phyloP scores from a whole-genome alignment of 2,113 vertebrate genomes.

The Physeter macrocephalus region DNA sequence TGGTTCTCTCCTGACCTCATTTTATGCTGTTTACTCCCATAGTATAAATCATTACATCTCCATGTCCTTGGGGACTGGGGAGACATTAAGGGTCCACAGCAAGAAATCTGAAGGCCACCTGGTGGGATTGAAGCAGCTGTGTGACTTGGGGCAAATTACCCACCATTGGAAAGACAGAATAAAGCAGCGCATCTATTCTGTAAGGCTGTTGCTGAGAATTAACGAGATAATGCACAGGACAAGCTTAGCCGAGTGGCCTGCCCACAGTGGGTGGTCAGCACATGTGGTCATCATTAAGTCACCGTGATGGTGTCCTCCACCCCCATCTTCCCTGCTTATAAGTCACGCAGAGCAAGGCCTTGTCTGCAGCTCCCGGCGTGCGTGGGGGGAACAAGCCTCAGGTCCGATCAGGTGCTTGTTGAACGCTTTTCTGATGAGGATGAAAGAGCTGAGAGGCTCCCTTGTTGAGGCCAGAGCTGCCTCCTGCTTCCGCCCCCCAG shows the following conservation, averaged over 20 bases:
- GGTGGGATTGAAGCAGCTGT: neutral
- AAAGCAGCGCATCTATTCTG: neutral
- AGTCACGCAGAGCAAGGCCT: neutral
- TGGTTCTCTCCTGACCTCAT: neutral
- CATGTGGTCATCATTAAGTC: neutral
- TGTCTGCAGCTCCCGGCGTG: neutral
- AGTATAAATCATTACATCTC: neutral
- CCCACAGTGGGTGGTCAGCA: neutral
- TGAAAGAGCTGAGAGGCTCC: neutral
- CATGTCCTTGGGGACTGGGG: neutral
- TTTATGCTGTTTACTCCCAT: neutral
- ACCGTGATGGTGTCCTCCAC: neutral
- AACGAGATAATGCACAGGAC: neutral
- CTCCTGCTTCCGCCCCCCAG: neutral
- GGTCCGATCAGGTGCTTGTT: neutral
- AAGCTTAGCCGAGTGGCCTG: neutral
- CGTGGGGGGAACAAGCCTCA: neutral
- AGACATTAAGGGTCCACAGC: neutral
- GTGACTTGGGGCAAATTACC: neutral
- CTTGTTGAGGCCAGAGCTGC: slow-evolving; percentile 18
- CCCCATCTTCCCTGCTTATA: neutral
- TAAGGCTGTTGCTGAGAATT: neutral
- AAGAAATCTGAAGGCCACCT: neutral
- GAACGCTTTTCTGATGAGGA: neutral
- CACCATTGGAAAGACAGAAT: neutral